phyloP scores from a whole-genome alignment of 2,888 invertebrate genomes.

The Pilophorus perplexus region DNA sequence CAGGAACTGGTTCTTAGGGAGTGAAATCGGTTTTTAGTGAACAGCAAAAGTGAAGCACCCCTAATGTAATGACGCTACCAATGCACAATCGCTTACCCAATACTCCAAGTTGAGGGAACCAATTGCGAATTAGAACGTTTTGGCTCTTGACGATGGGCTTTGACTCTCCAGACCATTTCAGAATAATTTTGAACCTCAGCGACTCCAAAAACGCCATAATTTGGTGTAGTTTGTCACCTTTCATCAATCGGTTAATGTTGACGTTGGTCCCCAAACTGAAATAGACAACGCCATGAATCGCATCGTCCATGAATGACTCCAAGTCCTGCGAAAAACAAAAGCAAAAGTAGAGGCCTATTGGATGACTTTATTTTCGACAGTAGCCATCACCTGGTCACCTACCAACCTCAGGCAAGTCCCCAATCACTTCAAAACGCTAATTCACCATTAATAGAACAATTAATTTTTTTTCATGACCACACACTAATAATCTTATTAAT shows the following conservation, averaged over 20 bases:
- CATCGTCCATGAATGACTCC: slow-evolving; percentile 66
- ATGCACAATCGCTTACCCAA: slow-evolving; percentile 44
- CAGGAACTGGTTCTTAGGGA: no score
- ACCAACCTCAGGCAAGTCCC: no score
- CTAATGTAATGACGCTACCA: no score
- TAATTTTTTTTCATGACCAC: no score
- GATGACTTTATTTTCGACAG: no score
- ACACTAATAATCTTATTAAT: no score
- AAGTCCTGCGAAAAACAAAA: slow-evolving; percentile 61
- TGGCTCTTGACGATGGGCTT: slow-evolving; percentile 72
- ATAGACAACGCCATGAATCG: slow-evolving; percentile 67
- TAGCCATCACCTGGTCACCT: no score
- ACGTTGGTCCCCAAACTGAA: slow-evolving; percentile 87
- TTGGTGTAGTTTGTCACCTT: slow-evolving; percentile 65
- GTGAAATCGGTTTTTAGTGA: no score
- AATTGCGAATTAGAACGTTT: slow-evolving; percentile 54
- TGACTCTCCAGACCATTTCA: slow-evolving; percentile 75
- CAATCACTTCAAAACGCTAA: no score
- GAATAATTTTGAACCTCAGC: slow-evolving; percentile 74
- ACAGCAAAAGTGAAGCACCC: no score
- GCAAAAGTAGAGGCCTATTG: no score
- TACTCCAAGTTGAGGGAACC: slow-evolving; percentile 63
- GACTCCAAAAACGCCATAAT: slow-evolving; percentile 70
- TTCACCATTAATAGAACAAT: no score
- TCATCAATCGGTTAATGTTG: slow-evolving; percentile 70